Evolutionary conservation across 2,888 invertebrate genomes (phyloP).

Genomic region (Chymomyza caudatula): DNA sequence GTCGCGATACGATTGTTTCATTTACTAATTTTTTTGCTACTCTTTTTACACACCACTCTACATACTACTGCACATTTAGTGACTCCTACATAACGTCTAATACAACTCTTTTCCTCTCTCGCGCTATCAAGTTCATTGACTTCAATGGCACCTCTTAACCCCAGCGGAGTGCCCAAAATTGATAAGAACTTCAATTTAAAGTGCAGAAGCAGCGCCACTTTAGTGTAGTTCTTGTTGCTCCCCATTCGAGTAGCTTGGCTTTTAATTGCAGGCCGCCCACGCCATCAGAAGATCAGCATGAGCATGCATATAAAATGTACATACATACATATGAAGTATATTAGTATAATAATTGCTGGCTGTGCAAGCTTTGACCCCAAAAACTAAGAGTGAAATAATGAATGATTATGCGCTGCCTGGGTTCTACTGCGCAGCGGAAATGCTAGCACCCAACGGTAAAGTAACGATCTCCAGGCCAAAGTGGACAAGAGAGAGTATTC

Average conservation of each 20-base stretch:
- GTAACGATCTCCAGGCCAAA: constrained; percentile 4
- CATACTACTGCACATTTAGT: not conserved
- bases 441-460: constrained; percentile 39
- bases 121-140: constrained; percentile 39
- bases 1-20: too few relatives aligned
- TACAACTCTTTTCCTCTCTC: not conserved
- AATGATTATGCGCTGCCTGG: constrained; percentile 27
- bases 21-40: too few relatives aligned
- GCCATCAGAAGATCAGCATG: constrained; percentile 9
- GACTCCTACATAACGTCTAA: not conserved
- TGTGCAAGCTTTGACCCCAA: constrained; percentile 47
- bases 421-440: constrained; percentile 34
- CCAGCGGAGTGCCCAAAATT: constrained; percentile 18
- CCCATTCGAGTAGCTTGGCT: constrained; percentile 13
- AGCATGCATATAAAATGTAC: constrained; percentile 33
- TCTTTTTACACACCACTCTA: too few relatives aligned
- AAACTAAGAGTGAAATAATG: constrained; percentile 38
- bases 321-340: constrained; percentile 28
- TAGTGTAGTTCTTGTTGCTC: not conserved
- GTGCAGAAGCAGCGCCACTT: not conserved
- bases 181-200: constrained; percentile 20
- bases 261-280: constrained; percentile 26
- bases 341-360: constrained; percentile 5
- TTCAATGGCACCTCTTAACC: constrained; percentile 39
- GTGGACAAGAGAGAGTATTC: not conserved